Percentiles rank a stretch among this genome's conserved stretches.
Conservation (phyloP, 2,888 invertebrate genomes). For the Netelia fuscicornis region DNA sequence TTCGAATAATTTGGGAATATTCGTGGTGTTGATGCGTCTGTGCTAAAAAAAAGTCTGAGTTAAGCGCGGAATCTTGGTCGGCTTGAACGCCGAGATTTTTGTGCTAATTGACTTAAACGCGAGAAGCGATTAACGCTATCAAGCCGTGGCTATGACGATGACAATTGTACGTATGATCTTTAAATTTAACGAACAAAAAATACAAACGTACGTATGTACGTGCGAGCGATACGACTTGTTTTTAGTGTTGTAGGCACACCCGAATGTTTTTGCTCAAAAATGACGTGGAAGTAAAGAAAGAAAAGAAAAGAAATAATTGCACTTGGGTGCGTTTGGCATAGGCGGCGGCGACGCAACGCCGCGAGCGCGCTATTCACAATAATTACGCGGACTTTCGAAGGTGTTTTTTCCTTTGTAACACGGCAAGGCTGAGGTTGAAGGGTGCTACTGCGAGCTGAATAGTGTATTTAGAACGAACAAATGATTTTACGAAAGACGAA, state of each 20-base stretch:
- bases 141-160: slow-evolving; percentile 50
- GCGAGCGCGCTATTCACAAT: slow-evolving; percentile 63
- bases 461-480: slow-evolving; percentile 66
- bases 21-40: slow-evolving; percentile 39
- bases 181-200: slow-evolving; percentile 39
- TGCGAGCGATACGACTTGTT: slow-evolving; percentile 64
- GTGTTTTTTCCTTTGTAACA: slow-evolving; percentile 76
- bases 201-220: slow-evolving; percentile 48
- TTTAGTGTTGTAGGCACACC: slow-evolving; percentile 76
- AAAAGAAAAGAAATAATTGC: slow-evolving; percentile 38
- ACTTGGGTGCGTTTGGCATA: slow-evolving; percentile 53
- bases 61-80: slow-evolving; percentile 38
- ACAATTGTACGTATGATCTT: slow-evolving; percentile 53
- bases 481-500: slow-evolving; percentile 51
- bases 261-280: slow-evolving; percentile 80
- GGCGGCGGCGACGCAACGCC: not conserved
- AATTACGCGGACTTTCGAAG: slow-evolving; percentile 71
- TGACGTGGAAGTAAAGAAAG: slow-evolving; percentile 47
- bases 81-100: slow-evolving; percentile 58
- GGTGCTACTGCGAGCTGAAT: slow-evolving; percentile 78
- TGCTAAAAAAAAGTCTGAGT: slow-evolving; percentile 18
- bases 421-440: slow-evolving; percentile 81
- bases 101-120: slow-evolving; percentile 16
- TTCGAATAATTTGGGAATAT: slow-evolving; percentile 46
- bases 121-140: slow-evolving; percentile 10